Base-by-base conservation (phyloP, 92 coral and sea anemone species). In the Phymanthus crucifer region DNA sequence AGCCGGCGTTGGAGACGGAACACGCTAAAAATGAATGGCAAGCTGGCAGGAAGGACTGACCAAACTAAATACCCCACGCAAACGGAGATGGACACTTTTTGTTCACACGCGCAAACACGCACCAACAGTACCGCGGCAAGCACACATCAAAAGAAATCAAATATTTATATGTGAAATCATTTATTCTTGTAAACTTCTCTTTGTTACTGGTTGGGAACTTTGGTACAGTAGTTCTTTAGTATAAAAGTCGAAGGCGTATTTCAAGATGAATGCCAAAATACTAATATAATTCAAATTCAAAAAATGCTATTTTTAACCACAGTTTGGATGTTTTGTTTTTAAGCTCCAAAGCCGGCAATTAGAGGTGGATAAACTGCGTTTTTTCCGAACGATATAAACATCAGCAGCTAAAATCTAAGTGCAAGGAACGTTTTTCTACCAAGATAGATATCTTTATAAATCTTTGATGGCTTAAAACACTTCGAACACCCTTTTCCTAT, bases 281-380 rank as follows among this genome's bases (percentile, higher is more conserved):
- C 12, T n/a, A n/a, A n/a, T n/a, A n/a, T n/a, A n/a, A 19, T 54
- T 19, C 64, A 21, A 19, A 54, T 10, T 61, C 8, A 61, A 24
- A 61, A 61, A 27, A 57, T 1, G 0, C 35, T 61, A 26, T 27
- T 29, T 61, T 61, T 61, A 27, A 27, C 27, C 29, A 11, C 64
- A 3, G 64, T 54, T 54, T n/a, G 64, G 29, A 29, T 61, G 12
- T 61, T 61, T 54, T 54, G 23, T 24, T 61, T 61, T 29, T 3
- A 29, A 61, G 9, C 13, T 34, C 34, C 7, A 8, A 61, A 61
- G 29, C 64, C 21, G 64, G 64, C 68, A 61, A 61, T 61, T 61
- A 61, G 68, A 12, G 68, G 33, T 61, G 68, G 68, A 61, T 61
- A 26, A 61, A 61, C 32, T 4, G 32, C 29, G 68, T 61, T 61